phyloP scores from a whole-genome alignment of 2,113 vertebrate genomes.

The Alexandromys fortis region DNA sequence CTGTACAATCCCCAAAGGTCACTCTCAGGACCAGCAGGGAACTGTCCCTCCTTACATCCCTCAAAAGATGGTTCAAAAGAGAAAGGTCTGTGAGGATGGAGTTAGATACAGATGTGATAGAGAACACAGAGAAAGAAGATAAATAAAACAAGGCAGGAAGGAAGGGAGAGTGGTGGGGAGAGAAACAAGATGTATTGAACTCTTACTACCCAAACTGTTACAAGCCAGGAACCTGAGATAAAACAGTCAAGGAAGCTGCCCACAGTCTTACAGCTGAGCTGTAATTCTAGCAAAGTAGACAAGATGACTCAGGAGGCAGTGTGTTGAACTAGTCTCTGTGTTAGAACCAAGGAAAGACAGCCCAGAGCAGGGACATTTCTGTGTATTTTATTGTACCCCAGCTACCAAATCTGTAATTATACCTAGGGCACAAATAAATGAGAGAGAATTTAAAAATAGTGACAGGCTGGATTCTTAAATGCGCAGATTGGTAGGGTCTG shows the following conservation, averaged over 20 bases:
- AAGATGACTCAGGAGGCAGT: background rate
- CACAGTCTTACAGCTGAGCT: background rate
- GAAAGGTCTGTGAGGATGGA: background rate
- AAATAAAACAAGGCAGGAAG: background rate
- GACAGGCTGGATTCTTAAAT: background rate
- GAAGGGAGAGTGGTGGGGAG: background rate
- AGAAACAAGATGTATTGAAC: background rate
- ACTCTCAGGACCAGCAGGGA: background rate
- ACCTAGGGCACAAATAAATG: background rate
- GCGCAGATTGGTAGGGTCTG: conserved; percentile 2
- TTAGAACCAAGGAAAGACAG: background rate
- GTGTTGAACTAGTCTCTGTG: background rate
- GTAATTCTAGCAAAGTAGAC: background rate
- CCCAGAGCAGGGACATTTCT: background rate
- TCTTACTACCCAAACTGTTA: background rate
- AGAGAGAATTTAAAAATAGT: conserved; percentile 3
- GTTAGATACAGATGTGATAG: background rate
- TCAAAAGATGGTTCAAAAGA: background rate
- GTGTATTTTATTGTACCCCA: background rate
- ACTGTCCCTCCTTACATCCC: background rate
- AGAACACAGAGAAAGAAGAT: background rate
- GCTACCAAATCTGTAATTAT: background rate
- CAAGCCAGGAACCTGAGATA: background rate
- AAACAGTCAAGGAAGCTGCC: background rate
- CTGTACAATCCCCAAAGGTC: background rate